Percentiles rank a stretch among this genome's conserved stretches.
Conservation (phyloP, 2,888 invertebrate species). For the Tipula confusa region DNA sequence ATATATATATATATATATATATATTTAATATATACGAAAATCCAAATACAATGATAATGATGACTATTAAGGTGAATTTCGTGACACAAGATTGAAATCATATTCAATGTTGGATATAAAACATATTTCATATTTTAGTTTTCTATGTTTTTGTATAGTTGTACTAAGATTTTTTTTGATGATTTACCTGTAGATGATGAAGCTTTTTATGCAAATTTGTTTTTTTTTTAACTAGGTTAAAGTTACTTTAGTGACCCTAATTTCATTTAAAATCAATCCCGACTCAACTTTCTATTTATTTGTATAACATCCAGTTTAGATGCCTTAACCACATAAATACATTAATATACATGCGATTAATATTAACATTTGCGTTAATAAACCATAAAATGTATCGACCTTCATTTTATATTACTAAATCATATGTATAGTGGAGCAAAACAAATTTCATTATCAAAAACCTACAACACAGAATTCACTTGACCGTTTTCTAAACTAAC, state of each 20-base stretch:
- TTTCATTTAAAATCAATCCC: background rate
- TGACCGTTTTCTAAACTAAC: background rate
- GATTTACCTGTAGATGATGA: background rate
- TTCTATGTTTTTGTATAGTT: background rate
- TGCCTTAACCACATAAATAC: background rate
- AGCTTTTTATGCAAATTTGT: background rate
- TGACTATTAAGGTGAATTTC: conserved; percentile 29
- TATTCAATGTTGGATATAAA: background rate
- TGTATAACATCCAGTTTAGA: background rate
- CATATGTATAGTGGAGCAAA: too few relatives aligned
- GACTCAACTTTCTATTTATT: background rate
- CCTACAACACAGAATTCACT: background rate
- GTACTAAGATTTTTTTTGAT: background rate
- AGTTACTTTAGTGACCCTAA: background rate
- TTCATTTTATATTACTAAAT: too few relatives aligned
- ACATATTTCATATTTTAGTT: background rate
- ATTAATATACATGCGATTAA: background rate
- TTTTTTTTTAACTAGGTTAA: background rate
- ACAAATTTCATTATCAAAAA: background rate
- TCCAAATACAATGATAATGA: conserved; percentile 21
- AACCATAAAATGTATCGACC: background rate
- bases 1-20: too few relatives aligned
- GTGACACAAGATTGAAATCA: conserved; percentile 28
- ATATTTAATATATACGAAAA: too few relatives aligned
- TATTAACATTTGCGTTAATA: background rate